Evolutionary conservation across 2,888 invertebrate species (phyloP).

Genomic region (Euzophera pinguis): DNA sequence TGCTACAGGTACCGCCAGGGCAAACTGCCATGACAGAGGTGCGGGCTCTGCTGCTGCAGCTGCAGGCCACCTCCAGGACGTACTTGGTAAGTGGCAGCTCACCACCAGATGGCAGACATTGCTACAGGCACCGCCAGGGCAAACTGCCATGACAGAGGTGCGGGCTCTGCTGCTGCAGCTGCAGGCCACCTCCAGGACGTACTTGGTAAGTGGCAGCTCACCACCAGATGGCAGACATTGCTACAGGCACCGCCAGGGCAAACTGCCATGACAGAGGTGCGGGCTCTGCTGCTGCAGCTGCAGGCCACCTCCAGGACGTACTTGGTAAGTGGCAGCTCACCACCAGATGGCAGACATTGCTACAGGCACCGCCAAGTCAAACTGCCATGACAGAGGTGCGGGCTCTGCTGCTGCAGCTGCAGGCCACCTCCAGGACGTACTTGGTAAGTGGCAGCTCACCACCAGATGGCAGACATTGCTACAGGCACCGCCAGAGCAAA

Average conservation of each 20-base stretch:
- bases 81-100: constrained; percentile 65
- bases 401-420: constrained; percentile 70
- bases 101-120: no score
- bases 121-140: constrained; percentile 82
- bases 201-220: constrained; percentile 63
- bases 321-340: constrained; percentile 57
- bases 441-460: constrained; percentile 78
- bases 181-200: constrained; percentile 69
- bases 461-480: no score
- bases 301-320: constrained; percentile 72
- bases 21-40: constrained; percentile 81
- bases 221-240: no score
- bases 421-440: constrained; percentile 69
- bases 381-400: no score
- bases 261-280: constrained; percentile 78
- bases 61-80: constrained; percentile 71
- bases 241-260: constrained; percentile 83
- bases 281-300: constrained; percentile 69
- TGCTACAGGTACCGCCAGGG: constrained; percentile 81
- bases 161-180: constrained; percentile 72
- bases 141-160: constrained; percentile 79
- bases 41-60: constrained; percentile 68
- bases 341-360: no score
- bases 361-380: no score
- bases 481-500: no score